Evolutionary conservation across 2,797 vertebrate genomes (phyloP), one percentile per base, ranked within the genome.

Genomic region (Anabas testudineus): DNA sequence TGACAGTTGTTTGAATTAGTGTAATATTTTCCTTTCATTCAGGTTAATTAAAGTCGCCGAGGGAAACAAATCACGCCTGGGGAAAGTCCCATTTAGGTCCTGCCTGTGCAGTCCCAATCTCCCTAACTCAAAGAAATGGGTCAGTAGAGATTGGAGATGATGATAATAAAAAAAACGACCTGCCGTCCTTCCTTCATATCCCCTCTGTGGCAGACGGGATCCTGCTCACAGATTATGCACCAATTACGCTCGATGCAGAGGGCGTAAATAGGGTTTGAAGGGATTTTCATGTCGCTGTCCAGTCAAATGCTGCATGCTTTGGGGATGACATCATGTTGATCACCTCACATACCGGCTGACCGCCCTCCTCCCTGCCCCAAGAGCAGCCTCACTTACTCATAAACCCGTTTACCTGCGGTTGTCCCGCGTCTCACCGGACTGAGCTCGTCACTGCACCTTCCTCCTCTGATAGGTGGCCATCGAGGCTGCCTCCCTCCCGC

Each of bases 291-390:
- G 75, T 56, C 47, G 64, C 87, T 87, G 91, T 90, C 90, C 90
- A 81, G 84, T 89, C 86, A 85, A 91, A 89, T 86, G 76, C 90
- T 78, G 80, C 86, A 73, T 90, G 81, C 90, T 82, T 86, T 56
- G 62, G 65, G 52, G 78, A 91, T 94, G 92, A 94, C 92, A 94
- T 94, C 92, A 94, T 93, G 91, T 90, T 83, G 87, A 90, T 89
- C 88, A 87, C 86, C 88, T 88, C 87, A 85, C 85, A 75, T 67
- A 85, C 87, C 82, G 66, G 53, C 78, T 88, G 84, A 87, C 80
- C 81, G 70, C 52, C 52, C 45, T 56, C 42, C 58, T 30, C 41
- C 60, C 57, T n/a, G 30, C 19, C 16, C 37, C 6, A 43, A 76
- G 28, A 73, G 76, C 36, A 48, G 80, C 76, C 74, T 64, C 79